phyloP scores from a whole-genome alignment of 2,797 vertebrate genomes.

The Gymnoscopelus braueri region DNA sequence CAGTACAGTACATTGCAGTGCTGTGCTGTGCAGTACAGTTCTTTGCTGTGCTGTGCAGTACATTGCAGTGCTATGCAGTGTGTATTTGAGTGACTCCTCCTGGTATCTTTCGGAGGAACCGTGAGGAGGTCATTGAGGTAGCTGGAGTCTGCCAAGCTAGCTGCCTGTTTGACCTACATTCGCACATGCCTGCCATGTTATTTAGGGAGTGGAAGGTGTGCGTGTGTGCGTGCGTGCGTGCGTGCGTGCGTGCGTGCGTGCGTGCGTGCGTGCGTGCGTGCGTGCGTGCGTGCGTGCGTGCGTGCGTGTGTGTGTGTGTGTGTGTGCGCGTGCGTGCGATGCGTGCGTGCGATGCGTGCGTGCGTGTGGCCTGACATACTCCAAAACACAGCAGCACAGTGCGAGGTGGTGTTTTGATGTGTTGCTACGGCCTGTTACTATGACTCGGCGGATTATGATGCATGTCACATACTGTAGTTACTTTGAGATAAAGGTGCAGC shows the following conservation, averaged over 20 bases:
- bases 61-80: too few relatives aligned
- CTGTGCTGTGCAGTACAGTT: too few relatives aligned
- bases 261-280: too few relatives aligned
- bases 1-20: too few relatives aligned
- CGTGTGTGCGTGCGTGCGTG: neutral
- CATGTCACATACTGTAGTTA: too few relatives aligned
- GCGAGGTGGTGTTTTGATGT: neutral
- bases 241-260: too few relatives aligned
- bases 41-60: too few relatives aligned
- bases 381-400: too few relatives aligned
- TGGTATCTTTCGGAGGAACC: constrained; percentile 1
- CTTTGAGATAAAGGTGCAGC: too few relatives aligned
- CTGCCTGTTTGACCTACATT: constrained; percentile 64
- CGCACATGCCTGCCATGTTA: constrained; percentile 45
- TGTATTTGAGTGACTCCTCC: too few relatives aligned
- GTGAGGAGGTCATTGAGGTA: too few relatives aligned
- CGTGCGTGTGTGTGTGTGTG: neutral
- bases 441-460: neutral
- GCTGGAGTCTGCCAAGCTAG: constrained; percentile 22
- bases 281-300: neutral
- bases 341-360: neutral
- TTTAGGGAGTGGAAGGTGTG: constrained; percentile 30
- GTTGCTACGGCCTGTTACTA: neutral
- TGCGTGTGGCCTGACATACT: neutral
- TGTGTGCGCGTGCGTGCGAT: constrained; percentile 18